Conservation (phyloP, 2,113 vertebrate genomes). For the Burhinus bistriatus region DNA sequence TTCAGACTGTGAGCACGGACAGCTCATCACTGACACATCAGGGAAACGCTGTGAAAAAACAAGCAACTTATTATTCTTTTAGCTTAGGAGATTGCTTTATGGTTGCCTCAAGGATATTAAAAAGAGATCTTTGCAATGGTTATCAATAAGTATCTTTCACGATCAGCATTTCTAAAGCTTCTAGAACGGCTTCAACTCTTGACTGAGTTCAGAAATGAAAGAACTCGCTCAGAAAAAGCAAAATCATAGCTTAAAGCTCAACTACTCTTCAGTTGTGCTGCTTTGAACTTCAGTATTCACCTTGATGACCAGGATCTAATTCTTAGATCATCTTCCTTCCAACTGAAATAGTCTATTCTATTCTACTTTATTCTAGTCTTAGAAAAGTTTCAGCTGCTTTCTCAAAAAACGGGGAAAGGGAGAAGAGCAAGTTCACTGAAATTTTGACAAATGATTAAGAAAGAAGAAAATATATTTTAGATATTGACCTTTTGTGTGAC, state of each 20-base stretch:
- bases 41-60: conserved; percentile 8
- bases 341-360: background rate
- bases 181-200: background rate
- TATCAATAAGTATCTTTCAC: conserved; percentile 42
- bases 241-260: background rate
- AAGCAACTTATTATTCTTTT: conserved; percentile 11
- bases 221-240: background rate
- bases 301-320: background rate
- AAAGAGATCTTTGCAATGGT: background rate
- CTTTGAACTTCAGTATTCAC: background rate
- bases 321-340: background rate
- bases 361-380: background rate
- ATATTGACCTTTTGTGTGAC: background rate
- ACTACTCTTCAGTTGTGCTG: background rate
- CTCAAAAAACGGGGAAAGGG: background rate
- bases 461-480: background rate
- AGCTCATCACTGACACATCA: conserved; percentile 39
- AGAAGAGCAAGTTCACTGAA: background rate
- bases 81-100: background rate
- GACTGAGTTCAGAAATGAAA: background rate
- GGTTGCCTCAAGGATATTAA: conserved; percentile 41
- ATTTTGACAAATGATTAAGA: background rate
- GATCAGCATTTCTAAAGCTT: conserved; percentile 25
- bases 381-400: background rate
- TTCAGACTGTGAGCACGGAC: background rate